Base-by-base conservation (phyloP, 2,113 vertebrate species). In the Gulo gulo region DNA sequence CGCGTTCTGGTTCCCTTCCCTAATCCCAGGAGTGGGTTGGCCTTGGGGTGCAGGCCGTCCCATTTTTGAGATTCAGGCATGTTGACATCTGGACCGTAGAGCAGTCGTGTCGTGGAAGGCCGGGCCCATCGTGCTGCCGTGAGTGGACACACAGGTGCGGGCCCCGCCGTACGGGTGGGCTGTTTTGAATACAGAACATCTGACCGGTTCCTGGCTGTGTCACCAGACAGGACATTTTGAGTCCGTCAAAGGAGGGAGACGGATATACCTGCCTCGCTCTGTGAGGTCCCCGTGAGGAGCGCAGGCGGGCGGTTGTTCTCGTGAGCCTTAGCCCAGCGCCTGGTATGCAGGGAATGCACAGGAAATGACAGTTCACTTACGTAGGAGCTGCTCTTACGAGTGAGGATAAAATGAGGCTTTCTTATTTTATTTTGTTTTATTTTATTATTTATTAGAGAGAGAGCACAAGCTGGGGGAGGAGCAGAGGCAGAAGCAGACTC, bases 131-230 rank as follows among this genome's bases (percentile, higher is more conserved):
- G 1, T 9, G 47, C 67, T 10, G 18, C 45, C 39, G 0, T 55
- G 0, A 16, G 55, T 1, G 16, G 63, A 42, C 21, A 5, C 11
- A 1, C 0, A 52, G 45, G 57, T 6, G 1, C 18, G 1, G 23
- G 69, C 76, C 45, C 55, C 42, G 0, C 39, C 10, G 0, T 18
- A 1, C 20, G 6, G 87, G 10, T n/a, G 15, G 42, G 47, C 78
- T 61, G 12, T 39, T 31, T 12, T 21, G 52, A 57, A 55, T 6
- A 34, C 39, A 1, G 9, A 15, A 16, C 74, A 20, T 15, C 34
- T 26, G 16, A 14, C 13, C 36, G 3, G 16, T 57, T 67, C 63
- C 65, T 61, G 16, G 59, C 85, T 18, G 2, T 76, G 47, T 50
- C 5, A 26, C 88, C 55, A 42, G 59, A 36, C 50, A 15, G 42